A percentile compares a stretch with the other conserved stretches of the same genome.
Evolutionary conservation across 2,888 invertebrate species (phyloP).

Genomic region (Epsilonema sp.): DNA sequence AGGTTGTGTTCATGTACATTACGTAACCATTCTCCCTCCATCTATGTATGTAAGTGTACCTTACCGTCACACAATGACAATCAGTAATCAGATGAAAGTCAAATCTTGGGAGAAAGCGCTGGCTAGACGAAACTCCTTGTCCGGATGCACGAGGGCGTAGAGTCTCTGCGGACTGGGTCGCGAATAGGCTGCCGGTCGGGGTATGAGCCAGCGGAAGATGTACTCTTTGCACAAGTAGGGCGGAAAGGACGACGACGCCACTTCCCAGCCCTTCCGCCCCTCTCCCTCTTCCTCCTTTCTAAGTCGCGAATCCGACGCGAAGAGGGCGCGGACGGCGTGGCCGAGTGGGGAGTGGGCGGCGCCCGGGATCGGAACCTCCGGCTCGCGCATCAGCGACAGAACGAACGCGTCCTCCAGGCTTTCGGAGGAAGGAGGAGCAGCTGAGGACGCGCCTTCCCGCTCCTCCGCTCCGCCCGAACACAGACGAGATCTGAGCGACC

Average conservation of each 20-base stretch:
- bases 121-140: conserved; percentile 11
- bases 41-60: too few species aligned
- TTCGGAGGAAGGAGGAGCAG: too few species aligned
- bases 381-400: background rate
- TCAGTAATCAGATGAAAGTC: background rate
- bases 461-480: too few species aligned
- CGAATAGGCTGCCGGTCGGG: conserved; percentile 14
- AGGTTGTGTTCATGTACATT: too few species aligned
- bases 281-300: background rate
- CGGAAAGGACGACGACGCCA: too few species aligned
- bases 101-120: conserved; percentile 10
- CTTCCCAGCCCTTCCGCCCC: background rate
- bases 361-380: background rate
- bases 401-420: conserved; percentile 1
- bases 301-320: background rate
- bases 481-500: background rate
- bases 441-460: too few species aligned
- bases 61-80: too few species aligned
- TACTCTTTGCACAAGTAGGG: conserved; percentile 2
- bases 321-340: background rate
- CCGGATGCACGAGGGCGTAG: conserved; percentile 14
- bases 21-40: too few species aligned
- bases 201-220: conserved; percentile 12
- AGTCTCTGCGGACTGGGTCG: conserved; percentile 16
- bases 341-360: background rate